These are phyloP conservation scores for Argyresthia goedartella DNA, from an alignment of 2,888 invertebrate species.

Conservation along the genomic window DNA sequence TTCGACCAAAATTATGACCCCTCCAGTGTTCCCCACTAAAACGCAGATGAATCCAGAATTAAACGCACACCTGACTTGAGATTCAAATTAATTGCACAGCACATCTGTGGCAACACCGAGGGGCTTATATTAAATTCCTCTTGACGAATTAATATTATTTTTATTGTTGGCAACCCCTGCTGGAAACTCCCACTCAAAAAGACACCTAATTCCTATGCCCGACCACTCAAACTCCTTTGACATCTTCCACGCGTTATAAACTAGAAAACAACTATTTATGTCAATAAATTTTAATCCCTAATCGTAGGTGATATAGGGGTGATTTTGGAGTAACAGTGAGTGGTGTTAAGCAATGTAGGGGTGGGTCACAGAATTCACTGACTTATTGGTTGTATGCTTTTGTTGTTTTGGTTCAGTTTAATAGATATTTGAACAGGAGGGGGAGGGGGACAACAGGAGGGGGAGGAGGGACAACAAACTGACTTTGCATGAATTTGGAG, in stretches of 20 bases:
- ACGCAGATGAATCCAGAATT: constrained; percentile 36
- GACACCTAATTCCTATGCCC: neutral
- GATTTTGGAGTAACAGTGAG: neutral
- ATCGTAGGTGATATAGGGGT: neutral
- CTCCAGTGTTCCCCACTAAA: constrained; percentile 24
- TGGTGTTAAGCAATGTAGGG: neutral
- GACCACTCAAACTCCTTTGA: neutral
- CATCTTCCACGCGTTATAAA: too few relatives aligned
- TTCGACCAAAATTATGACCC: neutral
- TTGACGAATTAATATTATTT: constrained; percentile 43
- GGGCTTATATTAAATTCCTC: constrained; percentile 44
- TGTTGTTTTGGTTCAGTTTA: constrained; percentile 1
- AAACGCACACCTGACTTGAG: constrained; percentile 31
- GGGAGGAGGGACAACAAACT: too few relatives aligned
- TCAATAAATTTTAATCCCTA: neutral
- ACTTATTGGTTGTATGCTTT: constrained; percentile 1
- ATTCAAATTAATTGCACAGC: constrained; percentile 7
- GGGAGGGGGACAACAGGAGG: too few relatives aligned
- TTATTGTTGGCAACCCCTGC: constrained; percentile 20
- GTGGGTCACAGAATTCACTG: neutral
- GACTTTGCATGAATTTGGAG: too few relatives aligned
- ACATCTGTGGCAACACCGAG: constrained; percentile 29
- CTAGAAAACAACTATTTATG: neutral
- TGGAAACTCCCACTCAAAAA: neutral
- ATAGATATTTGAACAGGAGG: neutral